phyloP scores from a whole-genome alignment of 2,888 invertebrate species.

The Oligia strigilis region DNA sequence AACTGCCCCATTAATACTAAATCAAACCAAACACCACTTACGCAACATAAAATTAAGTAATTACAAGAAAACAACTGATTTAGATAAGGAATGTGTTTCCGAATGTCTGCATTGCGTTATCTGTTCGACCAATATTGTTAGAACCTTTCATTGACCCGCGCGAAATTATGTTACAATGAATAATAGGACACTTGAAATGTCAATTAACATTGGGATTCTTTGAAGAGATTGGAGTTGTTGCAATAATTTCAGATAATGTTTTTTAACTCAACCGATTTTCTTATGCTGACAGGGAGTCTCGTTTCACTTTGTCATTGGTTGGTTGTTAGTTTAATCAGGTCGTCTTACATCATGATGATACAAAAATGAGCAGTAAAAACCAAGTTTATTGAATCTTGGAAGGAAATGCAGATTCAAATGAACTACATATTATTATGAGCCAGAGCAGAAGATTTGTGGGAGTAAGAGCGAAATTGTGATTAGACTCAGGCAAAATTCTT shows the following conservation, averaged over 20 bases:
- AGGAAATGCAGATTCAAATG: background rate
- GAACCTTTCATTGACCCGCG: slow-evolving; percentile 58
- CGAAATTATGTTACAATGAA: slow-evolving; percentile 57
- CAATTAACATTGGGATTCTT: slow-evolving; percentile 38
- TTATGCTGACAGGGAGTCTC: slow-evolving; percentile 1
- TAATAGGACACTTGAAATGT: slow-evolving; percentile 49
- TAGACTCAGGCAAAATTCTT: background rate
- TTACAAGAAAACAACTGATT: slow-evolving; percentile 82
- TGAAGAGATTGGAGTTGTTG: slow-evolving; percentile 36
- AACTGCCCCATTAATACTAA: slow-evolving; percentile 58
- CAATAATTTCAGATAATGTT: slow-evolving; percentile 31
- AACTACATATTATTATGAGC: background rate
- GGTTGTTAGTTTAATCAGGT: slow-evolving; percentile 10
- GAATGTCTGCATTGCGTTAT: slow-evolving; percentile 73
- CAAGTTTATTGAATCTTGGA: background rate
- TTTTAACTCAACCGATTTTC: slow-evolving; percentile 33
- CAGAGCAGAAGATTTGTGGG: background rate
- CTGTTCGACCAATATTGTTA: slow-evolving; percentile 58
- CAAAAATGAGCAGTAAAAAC: background rate
- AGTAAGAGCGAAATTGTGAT: background rate
- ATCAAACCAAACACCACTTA: slow-evolving; percentile 63
- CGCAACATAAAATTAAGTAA: slow-evolving; percentile 71
- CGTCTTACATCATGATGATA: background rate
- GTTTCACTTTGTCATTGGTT: background rate
- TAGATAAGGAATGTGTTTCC: slow-evolving; percentile 72